These are phyloP conservation scores for Pollicipes pollicipes DNA, from an alignment of 1,140 invertebrate species.

Conservation along the genomic window DNA sequence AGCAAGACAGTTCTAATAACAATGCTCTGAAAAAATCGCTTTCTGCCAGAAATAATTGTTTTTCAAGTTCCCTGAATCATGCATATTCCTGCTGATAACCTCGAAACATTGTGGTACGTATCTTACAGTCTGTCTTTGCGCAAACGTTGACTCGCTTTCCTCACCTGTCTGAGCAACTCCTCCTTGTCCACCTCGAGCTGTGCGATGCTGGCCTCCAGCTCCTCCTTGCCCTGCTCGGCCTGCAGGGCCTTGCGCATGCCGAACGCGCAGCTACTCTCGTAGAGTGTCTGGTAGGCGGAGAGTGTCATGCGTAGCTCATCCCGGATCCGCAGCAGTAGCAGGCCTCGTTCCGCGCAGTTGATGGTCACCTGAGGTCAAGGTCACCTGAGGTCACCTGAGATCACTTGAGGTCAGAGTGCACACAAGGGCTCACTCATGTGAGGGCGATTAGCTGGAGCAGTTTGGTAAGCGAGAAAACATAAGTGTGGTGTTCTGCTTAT, in stretches of 20 bases:
- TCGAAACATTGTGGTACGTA: too few species aligned
- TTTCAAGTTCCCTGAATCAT: too few species aligned
- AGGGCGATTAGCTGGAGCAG: too few species aligned
- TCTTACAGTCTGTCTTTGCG: too few species aligned
- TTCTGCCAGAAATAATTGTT: too few species aligned
- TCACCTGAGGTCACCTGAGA: constrained; percentile 66
- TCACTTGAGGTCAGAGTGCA: constrained; percentile 45
- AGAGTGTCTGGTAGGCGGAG: constrained; percentile 80
- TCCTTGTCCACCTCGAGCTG: constrained; percentile 48
- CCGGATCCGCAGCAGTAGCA: constrained; percentile 71
- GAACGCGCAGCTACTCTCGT: constrained; percentile 93
- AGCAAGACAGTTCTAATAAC: too few species aligned
- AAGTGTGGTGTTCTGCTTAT: too few species aligned
- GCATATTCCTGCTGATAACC: too few species aligned
- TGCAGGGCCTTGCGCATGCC: constrained; percentile 94
- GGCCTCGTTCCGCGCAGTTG: constrained; percentile 90
- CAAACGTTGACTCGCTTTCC: too few species aligned
- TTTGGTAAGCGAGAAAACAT: too few species aligned
- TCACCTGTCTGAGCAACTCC: constrained; percentile 42
- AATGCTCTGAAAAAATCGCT: too few species aligned
- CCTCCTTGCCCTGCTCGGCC: constrained; percentile 48
- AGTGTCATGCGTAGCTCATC: constrained; percentile 94
- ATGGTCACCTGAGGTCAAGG: constrained; percentile 93
- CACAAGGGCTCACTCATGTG: too few species aligned
- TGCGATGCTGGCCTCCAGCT: constrained; percentile 40